Evolutionary conservation across 2,113 vertebrate genomes (phyloP).

Genomic region (Bubo scandiacus): DNA sequence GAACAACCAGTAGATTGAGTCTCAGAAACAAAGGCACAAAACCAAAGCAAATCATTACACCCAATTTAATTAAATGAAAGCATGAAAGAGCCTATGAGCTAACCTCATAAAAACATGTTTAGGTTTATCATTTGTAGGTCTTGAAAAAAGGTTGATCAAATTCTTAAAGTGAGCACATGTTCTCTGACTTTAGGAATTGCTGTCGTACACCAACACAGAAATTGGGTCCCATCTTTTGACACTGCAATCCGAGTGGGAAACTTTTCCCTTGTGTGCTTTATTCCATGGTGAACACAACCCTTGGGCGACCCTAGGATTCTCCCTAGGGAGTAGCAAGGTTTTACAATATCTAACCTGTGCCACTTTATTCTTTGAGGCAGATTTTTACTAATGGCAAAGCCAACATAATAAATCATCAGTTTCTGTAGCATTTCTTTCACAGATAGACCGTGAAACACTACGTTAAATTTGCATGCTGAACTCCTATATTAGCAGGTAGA

Average conservation of each 20-base stretch:
- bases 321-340: neutral
- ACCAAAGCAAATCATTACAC: neutral
- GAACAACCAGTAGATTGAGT: neutral
- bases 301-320: accelerated
- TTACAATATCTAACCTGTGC: neutral
- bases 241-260: neutral
- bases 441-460: neutral
- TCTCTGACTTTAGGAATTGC: neutral
- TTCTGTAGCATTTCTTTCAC: slow-evolving; percentile 6
- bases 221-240: neutral
- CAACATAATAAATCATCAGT: neutral
- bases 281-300: neutral
- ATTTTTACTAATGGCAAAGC: neutral
- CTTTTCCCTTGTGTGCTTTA: neutral
- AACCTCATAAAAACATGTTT: neutral
- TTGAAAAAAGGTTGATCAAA: neutral
- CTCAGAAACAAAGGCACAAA: slow-evolving; percentile 6
- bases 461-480: neutral
- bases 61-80: neutral
- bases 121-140: neutral
- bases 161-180: neutral
- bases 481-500: neutral
- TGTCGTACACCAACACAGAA: neutral
- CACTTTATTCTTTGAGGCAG: neutral
- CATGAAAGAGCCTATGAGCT: neutral